phyloP scores from a whole-genome alignment of 2,113 vertebrate genomes.

The Sisor rabdophorus region DNA sequence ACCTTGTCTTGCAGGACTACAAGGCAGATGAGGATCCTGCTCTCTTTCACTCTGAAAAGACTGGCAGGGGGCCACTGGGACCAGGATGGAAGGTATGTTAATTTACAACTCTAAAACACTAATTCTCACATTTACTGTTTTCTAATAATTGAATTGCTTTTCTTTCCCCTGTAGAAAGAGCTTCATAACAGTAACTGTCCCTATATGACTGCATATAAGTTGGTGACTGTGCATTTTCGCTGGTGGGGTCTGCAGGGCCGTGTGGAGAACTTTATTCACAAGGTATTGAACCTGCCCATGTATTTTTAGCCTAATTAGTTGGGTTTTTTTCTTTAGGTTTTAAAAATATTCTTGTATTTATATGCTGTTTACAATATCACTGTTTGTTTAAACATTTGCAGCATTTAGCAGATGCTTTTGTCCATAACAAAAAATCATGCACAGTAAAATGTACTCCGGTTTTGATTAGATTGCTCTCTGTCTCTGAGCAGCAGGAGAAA shows the following conservation, averaged over 20 bases:
- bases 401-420: no score
- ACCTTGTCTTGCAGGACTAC: slow-evolving; percentile 57
- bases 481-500: slow-evolving; percentile 63
- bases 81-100: slow-evolving; percentile 64
- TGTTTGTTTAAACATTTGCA: background rate
- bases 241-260: slow-evolving; percentile 69
- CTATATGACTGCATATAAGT: slow-evolving; percentile 68
- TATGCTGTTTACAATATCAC: background rate
- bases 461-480: background rate
- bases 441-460: background rate
- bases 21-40: slow-evolving; percentile 67
- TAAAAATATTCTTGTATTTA: background rate
- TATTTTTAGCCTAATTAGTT: background rate
- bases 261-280: slow-evolving; percentile 69
- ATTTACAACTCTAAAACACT: background rate
- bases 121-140: background rate
- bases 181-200: slow-evolving; percentile 60
- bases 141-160: background rate
- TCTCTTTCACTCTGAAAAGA: slow-evolving; percentile 63
- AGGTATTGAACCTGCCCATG: slow-evolving; percentile 48
- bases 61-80: slow-evolving; percentile 62
- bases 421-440: background rate
- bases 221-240: slow-evolving; percentile 66
- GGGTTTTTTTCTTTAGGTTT: background rate
- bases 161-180: slow-evolving; percentile 52